These are phyloP conservation scores for Cairina moschata DNA, from an alignment of 2,113 vertebrate genomes.

Conservation along the genomic window DNA sequence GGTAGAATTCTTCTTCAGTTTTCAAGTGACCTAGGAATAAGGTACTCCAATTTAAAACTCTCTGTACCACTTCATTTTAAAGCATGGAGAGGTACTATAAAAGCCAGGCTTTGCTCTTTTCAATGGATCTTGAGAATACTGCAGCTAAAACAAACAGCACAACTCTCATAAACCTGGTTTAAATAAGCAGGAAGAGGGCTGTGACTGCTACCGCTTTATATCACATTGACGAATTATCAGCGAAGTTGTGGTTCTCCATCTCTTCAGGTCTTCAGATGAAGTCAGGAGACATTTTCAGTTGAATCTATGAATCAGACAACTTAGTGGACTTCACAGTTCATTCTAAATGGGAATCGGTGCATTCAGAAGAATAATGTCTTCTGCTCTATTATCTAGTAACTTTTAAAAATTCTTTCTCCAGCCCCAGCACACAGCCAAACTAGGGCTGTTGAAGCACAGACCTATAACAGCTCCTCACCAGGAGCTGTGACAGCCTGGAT, in stretches of 20 bases:
- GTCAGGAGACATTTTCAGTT: neutral
- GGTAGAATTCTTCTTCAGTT: neutral
- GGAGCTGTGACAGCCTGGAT: neutral
- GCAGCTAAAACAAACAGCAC: neutral
- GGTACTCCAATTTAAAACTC: neutral
- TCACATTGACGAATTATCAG: neutral
- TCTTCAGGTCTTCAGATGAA: neutral
- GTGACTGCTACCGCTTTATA: neutral
- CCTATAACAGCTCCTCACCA: neutral
- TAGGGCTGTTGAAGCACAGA: neutral
- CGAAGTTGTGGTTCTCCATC: neutral
- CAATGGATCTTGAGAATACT: neutral
- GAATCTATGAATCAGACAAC: neutral
- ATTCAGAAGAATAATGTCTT: neutral
- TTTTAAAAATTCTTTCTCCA: neutral
- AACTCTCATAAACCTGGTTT: neutral
- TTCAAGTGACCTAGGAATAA: neutral
- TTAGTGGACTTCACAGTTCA: neutral
- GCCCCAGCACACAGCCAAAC: neutral
- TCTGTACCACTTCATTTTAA: neutral
- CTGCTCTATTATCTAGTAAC: neutral
- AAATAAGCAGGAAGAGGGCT: neutral
- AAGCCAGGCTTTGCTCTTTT: neutral
- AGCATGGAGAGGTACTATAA: neutral
- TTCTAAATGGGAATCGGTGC: neutral